Percentiles rank a stretch among this genome's conserved stretches.
Evolutionary conservation across 2,888 invertebrate genomes (phyloP).

Genomic region (Resseliella maxima): DNA sequence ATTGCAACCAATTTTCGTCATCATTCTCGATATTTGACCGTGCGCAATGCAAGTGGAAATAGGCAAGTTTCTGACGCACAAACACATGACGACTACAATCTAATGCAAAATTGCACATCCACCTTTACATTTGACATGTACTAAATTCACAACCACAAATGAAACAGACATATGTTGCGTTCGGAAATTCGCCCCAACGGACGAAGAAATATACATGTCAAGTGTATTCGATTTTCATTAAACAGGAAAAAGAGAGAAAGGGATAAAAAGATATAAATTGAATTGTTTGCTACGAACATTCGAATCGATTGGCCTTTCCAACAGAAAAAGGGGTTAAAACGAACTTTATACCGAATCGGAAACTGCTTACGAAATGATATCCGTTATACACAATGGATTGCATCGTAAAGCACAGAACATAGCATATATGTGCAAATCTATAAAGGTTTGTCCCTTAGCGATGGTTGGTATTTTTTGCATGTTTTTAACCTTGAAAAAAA

Average conservation of each 20-base stretch:
- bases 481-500: constrained; percentile 16
- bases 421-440: neutral
- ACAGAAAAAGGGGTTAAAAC: neutral
- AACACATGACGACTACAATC: neutral
- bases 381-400: neutral
- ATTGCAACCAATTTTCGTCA: neutral
- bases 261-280: neutral
- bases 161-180: constrained; percentile 47
- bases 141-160: neutral
- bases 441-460: neutral
- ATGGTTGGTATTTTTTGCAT: constrained; percentile 24
- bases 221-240: neutral
- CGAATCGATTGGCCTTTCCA: too few relatives aligned
- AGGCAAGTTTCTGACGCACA: constrained; percentile 27
- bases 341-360: neutral
- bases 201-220: neutral
- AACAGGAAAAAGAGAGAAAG: neutral
- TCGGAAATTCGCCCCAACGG: neutral
- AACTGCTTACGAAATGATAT: neutral
- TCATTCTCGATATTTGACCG: neutral
- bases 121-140: neutral
- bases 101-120: neutral
- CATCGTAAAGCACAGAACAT: neutral
- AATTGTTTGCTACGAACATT: neutral
- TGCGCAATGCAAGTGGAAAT: neutral